Base-by-base conservation (phyloP, 2,797 vertebrate species). In the Chelonia mydas region DNA sequence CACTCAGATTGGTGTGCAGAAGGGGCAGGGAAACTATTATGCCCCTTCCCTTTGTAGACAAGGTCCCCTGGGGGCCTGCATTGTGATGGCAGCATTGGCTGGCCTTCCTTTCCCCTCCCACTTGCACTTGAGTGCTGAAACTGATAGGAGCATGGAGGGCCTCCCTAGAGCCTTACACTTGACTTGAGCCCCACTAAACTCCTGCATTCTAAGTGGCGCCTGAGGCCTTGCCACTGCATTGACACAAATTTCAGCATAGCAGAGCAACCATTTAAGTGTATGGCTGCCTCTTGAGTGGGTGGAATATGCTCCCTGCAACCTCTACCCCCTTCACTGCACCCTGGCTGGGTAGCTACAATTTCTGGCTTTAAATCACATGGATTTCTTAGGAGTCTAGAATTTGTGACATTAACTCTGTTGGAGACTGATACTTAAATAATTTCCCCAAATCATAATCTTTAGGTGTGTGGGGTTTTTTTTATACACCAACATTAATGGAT, bases 241-340 rank as follows among this genome's bases (percentile, higher is more conserved):
- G 17, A 54, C 37, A 92, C 37, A n/a, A 91, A 83, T 86, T 90
- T n/a, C 21, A 68, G 1, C 3, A 6, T 83, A 2, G 0, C 1
- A 79, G 7, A 55, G 3, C 51, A 15, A 53, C 83, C 23, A 7
- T 13, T 85, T 27, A 83, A 51, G 5, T 6, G n/a, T 61, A 41
- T 12, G 0, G 0, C 15, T 85, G 31, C 23, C 5, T 57, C 31
- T 16, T 37, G 11, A 1, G 0, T 25, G 81, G 33, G 27, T 16
- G 53, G 16, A 90, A 83, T 55, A 87, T 37, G 11, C 2, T 54
- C 1, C 91, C 87, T 87, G 72, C 41, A 16, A 12, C 10, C 19
- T 84, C 27, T 68, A 74, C 85, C 6, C 1, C n/a, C 61, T 23
- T 2, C 61, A 77, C 61, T 10, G 11, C 7, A 74, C 23, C 11